Evolutionary conservation across 2,797 vertebrate genomes (phyloP), one percentile per base, ranked within the genome.

Genomic region (Aselliscus stoliczkanus): DNA sequence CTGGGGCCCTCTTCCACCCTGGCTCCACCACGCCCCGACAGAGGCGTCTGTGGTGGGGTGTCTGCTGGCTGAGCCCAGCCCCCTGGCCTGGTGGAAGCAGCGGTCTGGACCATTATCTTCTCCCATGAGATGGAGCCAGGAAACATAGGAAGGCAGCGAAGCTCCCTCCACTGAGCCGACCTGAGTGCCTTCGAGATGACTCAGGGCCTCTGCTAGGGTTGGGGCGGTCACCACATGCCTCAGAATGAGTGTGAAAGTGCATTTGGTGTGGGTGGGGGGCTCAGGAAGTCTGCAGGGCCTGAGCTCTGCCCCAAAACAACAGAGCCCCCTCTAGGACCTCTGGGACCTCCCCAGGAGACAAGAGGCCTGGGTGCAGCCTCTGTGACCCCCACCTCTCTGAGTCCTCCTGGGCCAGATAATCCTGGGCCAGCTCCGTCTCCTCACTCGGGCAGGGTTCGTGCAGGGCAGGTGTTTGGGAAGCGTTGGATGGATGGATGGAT

Each of bases 81-180:
- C 31, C 39, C 12, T 4, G 8, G 58, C 29, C 31, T 9, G 3
- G 47, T 1, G 23, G 75, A 47, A 79, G 76, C 64, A 23, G n/a
- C 12, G 18, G 14, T 7, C 2, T 4, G 4, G 58, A 39, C 9
- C 60, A 7, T 29, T 23, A 2, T 13, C 60, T 39, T 64, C 14
- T 50, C 37, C 44, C 23, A 7, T 47, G 18, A 58, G 52, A 11
- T 39, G 23, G 56, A 92, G 79, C 37, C 70, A 50, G 56, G 95
- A 44, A 58, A 21, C n/a, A 17, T 31, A 34, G 0, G 6, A 29
- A 29, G 73, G 47, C 5, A 27, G 58, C 1, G 4, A 14, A 54
- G 13, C 6, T 11, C 20, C n/a, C 34, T 20, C 31, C 1, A 8
- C 9, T 12, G n/a, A 47, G n/a, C 62, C 14, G 4, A 5, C n/a